These are phyloP conservation scores for Agrochola lota DNA, from an alignment of 2,888 invertebrate species.

Conservation along the genomic window DNA sequence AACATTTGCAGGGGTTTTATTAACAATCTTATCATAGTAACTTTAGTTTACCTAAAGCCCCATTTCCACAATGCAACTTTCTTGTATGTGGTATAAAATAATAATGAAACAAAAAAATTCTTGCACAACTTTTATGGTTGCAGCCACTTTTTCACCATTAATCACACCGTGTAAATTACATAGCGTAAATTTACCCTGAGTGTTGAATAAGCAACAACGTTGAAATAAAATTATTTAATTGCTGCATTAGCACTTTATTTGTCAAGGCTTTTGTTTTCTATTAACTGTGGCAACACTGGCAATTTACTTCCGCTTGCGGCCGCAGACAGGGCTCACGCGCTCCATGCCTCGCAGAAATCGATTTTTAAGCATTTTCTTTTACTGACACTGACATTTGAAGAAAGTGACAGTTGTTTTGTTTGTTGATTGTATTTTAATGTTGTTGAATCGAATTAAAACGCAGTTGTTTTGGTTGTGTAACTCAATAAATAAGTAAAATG, in stretches of 20 bases:
- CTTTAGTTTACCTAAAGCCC: background rate
- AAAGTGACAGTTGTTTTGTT: constrained; percentile 37
- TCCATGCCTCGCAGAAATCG: background rate
- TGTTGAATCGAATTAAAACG: background rate
- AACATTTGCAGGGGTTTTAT: constrained; percentile 15
- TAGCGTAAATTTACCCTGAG: background rate
- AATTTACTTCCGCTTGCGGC: background rate
- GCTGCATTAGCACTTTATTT: background rate
- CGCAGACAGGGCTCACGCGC: background rate
- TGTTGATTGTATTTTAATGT: constrained; percentile 28
- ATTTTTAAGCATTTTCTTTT: constrained; percentile 1
- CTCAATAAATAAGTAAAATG: constrained; percentile 68
- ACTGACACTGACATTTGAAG: constrained; percentile 22
- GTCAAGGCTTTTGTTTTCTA: background rate
- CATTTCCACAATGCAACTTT: background rate
- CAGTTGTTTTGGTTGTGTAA: constrained; percentile 40
- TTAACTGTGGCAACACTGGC: background rate
- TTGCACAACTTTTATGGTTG: background rate
- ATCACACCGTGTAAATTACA: too few species aligned
- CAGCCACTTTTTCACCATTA: background rate
- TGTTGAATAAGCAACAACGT: background rate
- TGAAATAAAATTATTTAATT: background rate
- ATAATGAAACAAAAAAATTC: background rate
- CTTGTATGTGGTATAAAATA: background rate
- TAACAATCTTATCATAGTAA: background rate